Base-by-base conservation (phyloP, 1,140 invertebrate species). In the Melitaea cinxia region DNA sequence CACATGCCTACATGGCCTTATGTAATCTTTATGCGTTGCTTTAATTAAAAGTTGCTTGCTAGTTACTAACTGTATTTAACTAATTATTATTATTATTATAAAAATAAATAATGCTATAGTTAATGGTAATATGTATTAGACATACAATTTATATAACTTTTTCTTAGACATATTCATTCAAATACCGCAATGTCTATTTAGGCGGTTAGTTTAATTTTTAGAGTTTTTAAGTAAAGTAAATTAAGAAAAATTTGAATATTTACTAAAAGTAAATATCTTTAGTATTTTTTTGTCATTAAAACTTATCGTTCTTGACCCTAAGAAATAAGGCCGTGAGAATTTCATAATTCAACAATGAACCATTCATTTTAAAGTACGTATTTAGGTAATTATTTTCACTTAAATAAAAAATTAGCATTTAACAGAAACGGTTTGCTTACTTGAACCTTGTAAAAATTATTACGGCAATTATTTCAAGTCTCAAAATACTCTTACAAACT, bases 291-390 rank as follows among this genome's bases (percentile, higher is more conserved):
- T 45, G n/a, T 45, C 19, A 19, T 45, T 19, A 21, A 45, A 2
- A 2, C 15, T 45, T 1, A 3, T 45, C 7, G 39, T 45, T 45
- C 39, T 45, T 45, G 39, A 45, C 39, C 39, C 17, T 9, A 45
- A 9, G 35, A 19, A 45, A 45, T 19, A 10, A 45, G 39, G 39
- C 12, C 17, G 39, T 45, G 39, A 3, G 39, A 45, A 19, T 45
- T 45, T 45, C 39, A 45, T 19, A 45, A 45, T 9, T 45, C 15
- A 45, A 45, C 15, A 45, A 45, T 45, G 17, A 45, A 10, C 17
- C 39, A 45, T 19, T 45, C 1, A 17, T 19, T 45, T 17, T 45
- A 7, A 45, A 6, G 39, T 45, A 9, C 17, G 6, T 19, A 45
- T 21, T 45, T 19, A 45, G 7, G 39, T 45, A 9, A 45, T 19